Base-by-base conservation (phyloP, 1,140 invertebrate species). In the Apis laboriosa region DNA sequence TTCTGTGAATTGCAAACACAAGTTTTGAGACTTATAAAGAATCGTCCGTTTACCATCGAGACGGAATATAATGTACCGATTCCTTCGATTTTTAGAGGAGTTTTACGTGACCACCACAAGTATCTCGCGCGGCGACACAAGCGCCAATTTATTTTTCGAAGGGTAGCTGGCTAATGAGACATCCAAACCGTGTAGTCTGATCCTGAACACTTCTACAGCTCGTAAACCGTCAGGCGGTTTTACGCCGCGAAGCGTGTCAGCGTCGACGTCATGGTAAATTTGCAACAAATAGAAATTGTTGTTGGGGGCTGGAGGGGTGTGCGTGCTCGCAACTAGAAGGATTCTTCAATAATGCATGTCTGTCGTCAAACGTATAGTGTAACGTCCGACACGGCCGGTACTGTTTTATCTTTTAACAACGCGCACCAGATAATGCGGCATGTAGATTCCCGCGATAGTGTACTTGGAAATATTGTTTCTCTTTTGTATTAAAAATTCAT, bases 141-240 rank as follows among this genome's bases (percentile, higher is more conserved):
- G 74, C 24, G 58, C 21, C 53, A 80, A 67, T 51, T 72, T 66
- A 73, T 87, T 80, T 76, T 66, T 66, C 72, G 61, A 84, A 73
- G 76, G 77, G 68, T 78, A 64, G 9, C 56, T 53, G 70, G 76
- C 85, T 87, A 87, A 87, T 86, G 81, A 87, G 80, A 86, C 63
- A 43, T 77, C 49, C 72, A 77, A 86, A 86, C n/a, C 61, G 34
- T 74, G 28, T 61, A n/a, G 8, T 34, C 66, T 63, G 77, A 87
- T 86, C 74, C 63, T 73, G 72, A 79, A 55, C 83, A 49, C 83
- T 43, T 83, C 43, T 60, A 64, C 43, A 13, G 68, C 68, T 86
- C 76, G 66, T 87, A 87, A 87, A 87, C 64, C 64, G 83, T 80
- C 63, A 24, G 51, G 64, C 58, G 63, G 72, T 76, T 87, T 86